Evolutionary conservation across 2,797 vertebrate species (phyloP), one percentile per base, ranked within the genome.

Genomic region (Hoplostethus atlanticus): DNA sequence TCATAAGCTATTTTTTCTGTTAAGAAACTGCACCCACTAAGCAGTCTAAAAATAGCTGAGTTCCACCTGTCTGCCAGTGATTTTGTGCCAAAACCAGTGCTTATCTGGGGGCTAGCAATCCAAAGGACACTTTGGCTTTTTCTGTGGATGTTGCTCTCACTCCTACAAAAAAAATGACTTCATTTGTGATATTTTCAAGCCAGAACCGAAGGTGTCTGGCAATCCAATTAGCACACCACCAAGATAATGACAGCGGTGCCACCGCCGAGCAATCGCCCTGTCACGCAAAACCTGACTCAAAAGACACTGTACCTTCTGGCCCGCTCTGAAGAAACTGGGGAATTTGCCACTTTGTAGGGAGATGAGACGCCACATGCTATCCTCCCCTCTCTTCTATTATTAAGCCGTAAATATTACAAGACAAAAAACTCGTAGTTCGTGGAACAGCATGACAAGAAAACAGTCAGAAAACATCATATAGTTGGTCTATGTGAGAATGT

Each of bases 21-120:
- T 6, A 11, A 70, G 70, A 89, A 87, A 84, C 40, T 85, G 85
- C 82, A 62, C 85, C 85, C 85, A 90, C 82, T 84, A 77, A 74
- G 81, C 71, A 71, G 68, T 80, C 88, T 89, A 90, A 85, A 93
- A 92, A 90, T 90, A 85, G 82, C 77, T 17, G 42, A 75, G 79
- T 89, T 88, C 82, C 67, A 88, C 86, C 86, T 84, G 89, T 88
- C 84, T 90, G 88, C 28, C 28, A 28, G 28, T 28, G 28, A 28
- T 28, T 28, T 28, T 1, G 2, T 28, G 28, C 86, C 86, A 87
- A 79, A 83, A 82, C 51, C 60, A 53, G 62, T 8, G 54, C 76
- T 87, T 89, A 91, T 91, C 87, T 82, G 77, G 71, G 84, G 71
- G 74, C 71, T 78, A 75, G 76, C 79, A 89, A 90, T 87, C 82